phyloP scores from a whole-genome alignment of 1,140 invertebrate genomes.

The Procambarus virginalis region DNA sequence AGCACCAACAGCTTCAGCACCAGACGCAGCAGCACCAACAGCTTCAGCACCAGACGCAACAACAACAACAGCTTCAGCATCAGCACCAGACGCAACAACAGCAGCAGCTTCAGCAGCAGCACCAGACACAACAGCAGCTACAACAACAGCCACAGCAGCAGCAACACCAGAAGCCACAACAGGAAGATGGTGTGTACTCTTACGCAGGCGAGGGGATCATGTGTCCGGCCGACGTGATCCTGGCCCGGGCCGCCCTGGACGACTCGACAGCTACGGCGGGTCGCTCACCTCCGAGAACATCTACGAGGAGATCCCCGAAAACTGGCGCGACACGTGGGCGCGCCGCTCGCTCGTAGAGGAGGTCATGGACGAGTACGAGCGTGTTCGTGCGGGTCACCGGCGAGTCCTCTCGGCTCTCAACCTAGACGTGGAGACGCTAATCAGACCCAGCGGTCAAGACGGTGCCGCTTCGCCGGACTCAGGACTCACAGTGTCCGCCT shows the following conservation, averaged over 20 bases:
- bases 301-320: conserved; percentile 87
- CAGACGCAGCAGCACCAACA: no score
- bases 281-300: conserved; percentile 82
- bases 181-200: conserved; percentile 59
- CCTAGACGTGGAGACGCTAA: conserved; percentile 88
- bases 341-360: conserved; percentile 70
- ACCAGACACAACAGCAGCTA: no score
- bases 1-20: not conserved
- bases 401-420: conserved; percentile 89
- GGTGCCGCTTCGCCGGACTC: conserved; percentile 61
- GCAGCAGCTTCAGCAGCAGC: no score
- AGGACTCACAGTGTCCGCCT: conserved; percentile 59
- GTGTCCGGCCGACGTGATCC: conserved; percentile 52
- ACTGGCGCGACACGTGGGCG: conserved; percentile 67
- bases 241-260: conserved; percentile 48
- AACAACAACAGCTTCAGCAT: no score
- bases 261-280: conserved; percentile 63
- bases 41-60: no score
- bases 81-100: no score
- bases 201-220: conserved; percentile 65
- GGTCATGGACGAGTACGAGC: conserved; percentile 84
- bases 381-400: conserved; percentile 85
- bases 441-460: conserved; percentile 77
- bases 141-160: not conserved
- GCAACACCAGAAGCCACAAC: not conserved